Conservation (phyloP, 2,113 vertebrate species). For the Strix uralensis region DNA sequence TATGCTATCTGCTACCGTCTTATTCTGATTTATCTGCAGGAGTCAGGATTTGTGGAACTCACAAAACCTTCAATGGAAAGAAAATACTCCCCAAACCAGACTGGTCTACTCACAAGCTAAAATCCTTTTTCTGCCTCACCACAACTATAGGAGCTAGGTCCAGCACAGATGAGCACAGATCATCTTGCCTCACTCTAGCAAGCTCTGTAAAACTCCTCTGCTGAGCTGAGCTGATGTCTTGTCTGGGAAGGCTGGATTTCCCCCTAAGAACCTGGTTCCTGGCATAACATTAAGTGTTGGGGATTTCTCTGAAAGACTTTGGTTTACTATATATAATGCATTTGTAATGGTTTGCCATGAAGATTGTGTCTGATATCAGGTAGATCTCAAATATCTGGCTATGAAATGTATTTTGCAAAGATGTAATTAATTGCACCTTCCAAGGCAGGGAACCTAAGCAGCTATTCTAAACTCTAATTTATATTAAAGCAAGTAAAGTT, state of each 20-base stretch:
- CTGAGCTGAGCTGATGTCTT: accelerated
- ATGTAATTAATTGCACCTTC: conserved; percentile 28
- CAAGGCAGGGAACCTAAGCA: not conserved
- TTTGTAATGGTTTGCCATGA: not conserved
- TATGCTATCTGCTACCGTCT: not conserved
- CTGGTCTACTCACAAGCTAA: not conserved
- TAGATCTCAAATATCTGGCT: not conserved
- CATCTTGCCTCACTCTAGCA: not conserved
- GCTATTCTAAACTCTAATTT: conserved; percentile 30
- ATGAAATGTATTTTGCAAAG: not conserved
- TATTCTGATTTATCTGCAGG: not conserved
- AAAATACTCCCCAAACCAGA: not conserved
- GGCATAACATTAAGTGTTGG: not conserved
- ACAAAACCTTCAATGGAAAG: not conserved
- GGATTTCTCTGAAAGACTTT: not conserved
- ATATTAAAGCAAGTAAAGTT: conserved; percentile 16
- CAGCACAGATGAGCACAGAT: not conserved
- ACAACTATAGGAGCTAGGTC: not conserved
- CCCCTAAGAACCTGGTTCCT: not conserved
- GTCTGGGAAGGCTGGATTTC: not conserved
- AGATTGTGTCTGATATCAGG: not conserved
- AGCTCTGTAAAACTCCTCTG: not conserved
- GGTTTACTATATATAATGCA: not conserved
- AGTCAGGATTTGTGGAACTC: not conserved
- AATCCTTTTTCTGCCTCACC: not conserved